Evolutionary conservation across 2,797 vertebrate genomes (phyloP), one percentile per base, ranked within the genome.

Genomic region (Hypotaenidia okinawae): DNA sequence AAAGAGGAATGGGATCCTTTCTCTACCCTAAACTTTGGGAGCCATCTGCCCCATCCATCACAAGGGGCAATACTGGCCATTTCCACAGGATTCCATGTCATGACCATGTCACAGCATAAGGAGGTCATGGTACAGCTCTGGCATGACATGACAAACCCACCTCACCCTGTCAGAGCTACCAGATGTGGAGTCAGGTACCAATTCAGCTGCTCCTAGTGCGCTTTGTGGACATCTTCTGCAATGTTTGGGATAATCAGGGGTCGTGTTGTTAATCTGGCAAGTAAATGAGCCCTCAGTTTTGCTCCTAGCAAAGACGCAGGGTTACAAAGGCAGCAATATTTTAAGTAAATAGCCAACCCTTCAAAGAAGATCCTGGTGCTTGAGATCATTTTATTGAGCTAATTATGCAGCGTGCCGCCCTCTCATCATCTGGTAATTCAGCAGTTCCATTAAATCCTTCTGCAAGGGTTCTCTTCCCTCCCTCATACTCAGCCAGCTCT

Each of bases 61-160:
- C 39, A 24, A 13, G 23, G 2, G 3, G 37, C 33, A 21, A 45
- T 45, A 45, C 18, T 5, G 18, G 43, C 18, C 22, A 5, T 39
- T 67, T 47, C 37, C 47, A 13, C 10, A 11, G 49, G n/a, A 5
- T 35, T 43, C 32, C 1, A 2, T 1, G 4, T 15, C 6, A 22
- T 13, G 58, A 43, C 41, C 14, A 11, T 11, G 28, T 28, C n/a
- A 28, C 3, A 45, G 43, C 18, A 8, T 45, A 45, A 45, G 43
- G 43, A 45, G 43, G 18, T 45, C 16, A 17, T 10, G 18, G 43
- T 19, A 45, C 18, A 45, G 43, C 43, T 18, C 43, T 45, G 9
- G 41, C 1, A 3, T 41, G 12, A 57, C 1, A 3, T 41, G 12
- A 57, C 47, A 52, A 62, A 75, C 15, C 23, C 43, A 43, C 73